phyloP scores from a whole-genome alignment of 2,113 vertebrate genomes.

The Oncorhynchus gorbuscha region DNA sequence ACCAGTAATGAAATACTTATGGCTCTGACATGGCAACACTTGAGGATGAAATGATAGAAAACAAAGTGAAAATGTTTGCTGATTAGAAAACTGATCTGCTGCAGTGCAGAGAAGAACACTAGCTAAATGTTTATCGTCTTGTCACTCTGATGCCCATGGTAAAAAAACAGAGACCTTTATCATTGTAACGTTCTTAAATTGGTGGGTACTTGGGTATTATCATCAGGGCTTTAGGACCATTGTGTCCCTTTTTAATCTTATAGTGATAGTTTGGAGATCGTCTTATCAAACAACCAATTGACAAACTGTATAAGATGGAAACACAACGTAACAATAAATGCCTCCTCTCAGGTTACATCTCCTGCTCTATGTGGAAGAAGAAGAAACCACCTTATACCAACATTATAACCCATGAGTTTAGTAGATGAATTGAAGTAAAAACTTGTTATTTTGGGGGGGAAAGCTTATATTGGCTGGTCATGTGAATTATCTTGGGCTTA shows the following conservation, averaged over 20 bases:
- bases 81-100: slow-evolving; percentile 42
- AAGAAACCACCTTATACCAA: not conserved
- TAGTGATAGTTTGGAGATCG: too few relatives aligned
- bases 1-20: slow-evolving; percentile 89
- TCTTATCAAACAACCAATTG: too few relatives aligned
- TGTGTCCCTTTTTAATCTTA: too few relatives aligned
- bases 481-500: slow-evolving; percentile 68
- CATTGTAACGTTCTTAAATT: too few relatives aligned
- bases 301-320: too few relatives aligned
- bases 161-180: not conserved
- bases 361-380: not conserved
- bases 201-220: too few relatives aligned
- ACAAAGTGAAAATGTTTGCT: slow-evolving; percentile 61
- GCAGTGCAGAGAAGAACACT: not conserved
- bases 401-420: slow-evolving; percentile 45
- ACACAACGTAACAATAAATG: not conserved
- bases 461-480: slow-evolving; percentile 45
- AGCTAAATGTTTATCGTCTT: not conserved
- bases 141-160: not conserved
- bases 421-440: slow-evolving; percentile 60
- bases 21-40: slow-evolving; percentile 80
- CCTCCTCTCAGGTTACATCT: not conserved
- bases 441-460: slow-evolving; percentile 62
- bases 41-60: slow-evolving; percentile 81
- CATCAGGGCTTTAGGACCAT: too few relatives aligned